Conservation (phyloP, 2,797 vertebrate species). For the Falco peregrinus region DNA sequence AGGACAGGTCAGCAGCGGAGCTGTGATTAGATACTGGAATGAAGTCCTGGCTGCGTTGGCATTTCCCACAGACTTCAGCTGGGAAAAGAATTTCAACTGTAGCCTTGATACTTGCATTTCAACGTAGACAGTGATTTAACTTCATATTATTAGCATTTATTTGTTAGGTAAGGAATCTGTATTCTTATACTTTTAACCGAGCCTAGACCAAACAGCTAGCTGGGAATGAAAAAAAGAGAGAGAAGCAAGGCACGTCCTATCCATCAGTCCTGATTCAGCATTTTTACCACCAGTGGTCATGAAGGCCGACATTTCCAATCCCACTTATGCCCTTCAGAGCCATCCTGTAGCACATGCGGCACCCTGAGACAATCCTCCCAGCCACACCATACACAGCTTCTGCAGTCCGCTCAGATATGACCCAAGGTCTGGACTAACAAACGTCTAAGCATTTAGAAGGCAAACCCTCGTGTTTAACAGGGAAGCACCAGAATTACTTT, state of each 20-base stretch:
- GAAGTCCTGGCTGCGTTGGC: neutral
- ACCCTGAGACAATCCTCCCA: neutral
- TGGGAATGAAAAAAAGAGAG: neutral
- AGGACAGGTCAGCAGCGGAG: conserved; percentile 1
- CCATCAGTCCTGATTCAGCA: neutral
- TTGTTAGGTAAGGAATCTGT: neutral
- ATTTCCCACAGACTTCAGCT: neutral
- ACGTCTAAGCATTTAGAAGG: rapidly evolving
- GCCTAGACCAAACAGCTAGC: neutral
- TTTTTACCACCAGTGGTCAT: neutral
- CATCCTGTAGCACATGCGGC: neutral
- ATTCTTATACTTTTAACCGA: neutral
- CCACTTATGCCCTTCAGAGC: neutral
- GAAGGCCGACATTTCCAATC: neutral
- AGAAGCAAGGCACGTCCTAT: neutral
- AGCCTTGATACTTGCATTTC: neutral
- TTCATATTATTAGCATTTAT: neutral
- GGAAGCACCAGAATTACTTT: neutral
- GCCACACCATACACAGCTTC: neutral
- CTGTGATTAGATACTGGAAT: neutral
- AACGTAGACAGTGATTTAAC: rapidly evolving
- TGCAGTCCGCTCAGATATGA: neutral
- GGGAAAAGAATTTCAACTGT: neutral
- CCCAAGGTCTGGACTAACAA: neutral
- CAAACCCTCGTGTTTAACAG: neutral